Evolutionary conservation across 1,140 invertebrate species (phyloP).

Genomic region (Caerostris extrusa): DNA sequence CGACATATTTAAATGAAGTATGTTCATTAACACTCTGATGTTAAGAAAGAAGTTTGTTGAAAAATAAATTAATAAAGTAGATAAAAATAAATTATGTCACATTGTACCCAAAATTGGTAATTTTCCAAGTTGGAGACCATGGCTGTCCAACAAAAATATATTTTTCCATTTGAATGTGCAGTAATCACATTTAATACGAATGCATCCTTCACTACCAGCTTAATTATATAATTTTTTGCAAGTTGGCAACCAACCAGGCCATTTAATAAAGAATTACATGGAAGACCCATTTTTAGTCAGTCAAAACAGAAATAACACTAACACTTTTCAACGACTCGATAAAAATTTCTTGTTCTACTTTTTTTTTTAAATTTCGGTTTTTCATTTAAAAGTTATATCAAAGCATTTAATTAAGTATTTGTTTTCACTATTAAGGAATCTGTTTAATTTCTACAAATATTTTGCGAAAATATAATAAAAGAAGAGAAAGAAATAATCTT

Average conservation of each 20-base stretch:
- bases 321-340: not conserved
- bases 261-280: not conserved
- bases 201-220: not conserved
- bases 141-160: not conserved
- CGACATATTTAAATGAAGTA: not conserved
- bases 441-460: too few species aligned
- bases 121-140: not conserved
- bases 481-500: too few species aligned
- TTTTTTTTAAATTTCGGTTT: too few species aligned
- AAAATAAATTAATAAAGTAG: not conserved
- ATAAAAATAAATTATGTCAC: not conserved
- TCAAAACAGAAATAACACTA: not conserved
- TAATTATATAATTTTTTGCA: slow-evolving; percentile 6
- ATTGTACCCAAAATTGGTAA: not conserved
- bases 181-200: not conserved
- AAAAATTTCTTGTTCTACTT: too few species aligned
- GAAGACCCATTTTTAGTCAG: not conserved
- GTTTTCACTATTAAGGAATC: too few species aligned
- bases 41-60: not conserved
- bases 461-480: too few species aligned
- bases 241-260: slow-evolving; percentile 19
- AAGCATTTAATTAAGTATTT: too few species aligned
- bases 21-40: not conserved
- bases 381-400: too few species aligned
- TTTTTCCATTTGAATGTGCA: not conserved